Base-by-base conservation (phyloP, 2,888 invertebrate species). In the Smittia aterrima region DNA sequence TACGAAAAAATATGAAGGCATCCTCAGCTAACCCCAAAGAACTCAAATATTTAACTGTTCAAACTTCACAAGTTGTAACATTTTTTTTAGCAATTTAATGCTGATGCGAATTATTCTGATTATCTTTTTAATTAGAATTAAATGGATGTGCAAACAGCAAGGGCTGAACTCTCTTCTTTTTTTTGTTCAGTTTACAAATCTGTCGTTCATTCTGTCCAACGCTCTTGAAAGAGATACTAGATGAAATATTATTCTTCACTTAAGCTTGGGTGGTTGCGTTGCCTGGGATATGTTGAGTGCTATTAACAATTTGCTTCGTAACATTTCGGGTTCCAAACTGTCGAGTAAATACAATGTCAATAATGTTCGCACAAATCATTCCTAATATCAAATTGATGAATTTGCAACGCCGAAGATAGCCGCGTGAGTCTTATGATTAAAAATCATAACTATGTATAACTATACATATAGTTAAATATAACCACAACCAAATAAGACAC, bases 401-500 rank as follows among this genome's bases (percentile, higher is more conserved):
- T 62, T 11, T 58, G 38, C 11, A 66, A 74, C 58, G n/a, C 11
- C 20, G 13, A 74, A 78, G 78, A 86, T 86, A 87, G 87, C 87
- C 87, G 87, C 87, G 87, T 87, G 87, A 87, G 87, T 87, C 87
- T 87, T 87, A 87, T 87, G 87, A 87, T 87, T n/a, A n/a, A n/a
- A n/a, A n/a, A n/a, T n/a, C n/a, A n/a, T n/a, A n/a, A n/a, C n/a
- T n/a, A n/a, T n/a, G n/a, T n/a, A n/a, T n/a, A n/a, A n/a, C n/a
- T n/a, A n/a, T n/a, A n/a, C n/a, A n/a, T n/a, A 87, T 83, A 22
- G 32, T 81, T 80, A 80, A 78, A 78, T 66, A 77, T 80, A 82
- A 79, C 83, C 85, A 84, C 86, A 87, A 87, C 86, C 87, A 86
- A 80, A 84, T 87, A 87, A 85, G 85, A 85, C 87, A 85, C 83